These are phyloP conservation scores for Sylvicola cinctus DNA, from an alignment of 2,888 invertebrate species.

Conservation along the genomic window DNA sequence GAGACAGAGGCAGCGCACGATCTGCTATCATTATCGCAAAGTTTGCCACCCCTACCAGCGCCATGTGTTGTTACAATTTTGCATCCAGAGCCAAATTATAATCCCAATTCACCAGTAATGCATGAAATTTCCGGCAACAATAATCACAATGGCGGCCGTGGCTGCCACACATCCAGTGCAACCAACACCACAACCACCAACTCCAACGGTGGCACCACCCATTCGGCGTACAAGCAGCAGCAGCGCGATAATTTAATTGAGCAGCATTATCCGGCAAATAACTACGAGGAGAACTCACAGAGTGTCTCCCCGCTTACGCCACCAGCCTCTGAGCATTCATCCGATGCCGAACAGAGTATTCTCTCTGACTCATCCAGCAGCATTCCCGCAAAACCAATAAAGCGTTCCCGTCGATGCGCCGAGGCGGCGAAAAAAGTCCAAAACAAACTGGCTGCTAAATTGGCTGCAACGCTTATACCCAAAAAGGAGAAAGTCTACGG, in stretches of 20 bases:
- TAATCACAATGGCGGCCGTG: slow-evolving; percentile 1
- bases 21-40: slow-evolving; percentile 51
- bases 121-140: slow-evolving; percentile 15
- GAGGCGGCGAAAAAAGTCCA: neutral
- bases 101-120: slow-evolving; percentile 15
- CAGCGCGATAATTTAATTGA: neutral
- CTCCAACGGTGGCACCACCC: slow-evolving; percentile 7
- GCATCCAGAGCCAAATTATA: slow-evolving; percentile 27
- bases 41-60: slow-evolving; percentile 52
- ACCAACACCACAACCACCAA: slow-evolving; percentile 6
- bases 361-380: slow-evolving; percentile 1
- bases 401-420: neutral
- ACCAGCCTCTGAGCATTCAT: slow-evolving; percentile 18
- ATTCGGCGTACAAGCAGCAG: neutral
- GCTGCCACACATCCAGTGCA: neutral
- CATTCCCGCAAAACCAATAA: neutral
- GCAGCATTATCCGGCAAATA: neutral
- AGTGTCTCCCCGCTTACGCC: slow-evolving; percentile 33
- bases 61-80: slow-evolving; percentile 45
- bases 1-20: slow-evolving; percentile 82
- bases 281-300: slow-evolving; percentile 6
- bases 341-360: slow-evolving; percentile 1
- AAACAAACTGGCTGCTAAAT: neutral
- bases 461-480: neutral
- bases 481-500: slow-evolving; percentile 3